These are phyloP conservation scores for Rissa tridactyla DNA, from an alignment of 2,113 vertebrate genomes.

Conservation along the genomic window DNA sequence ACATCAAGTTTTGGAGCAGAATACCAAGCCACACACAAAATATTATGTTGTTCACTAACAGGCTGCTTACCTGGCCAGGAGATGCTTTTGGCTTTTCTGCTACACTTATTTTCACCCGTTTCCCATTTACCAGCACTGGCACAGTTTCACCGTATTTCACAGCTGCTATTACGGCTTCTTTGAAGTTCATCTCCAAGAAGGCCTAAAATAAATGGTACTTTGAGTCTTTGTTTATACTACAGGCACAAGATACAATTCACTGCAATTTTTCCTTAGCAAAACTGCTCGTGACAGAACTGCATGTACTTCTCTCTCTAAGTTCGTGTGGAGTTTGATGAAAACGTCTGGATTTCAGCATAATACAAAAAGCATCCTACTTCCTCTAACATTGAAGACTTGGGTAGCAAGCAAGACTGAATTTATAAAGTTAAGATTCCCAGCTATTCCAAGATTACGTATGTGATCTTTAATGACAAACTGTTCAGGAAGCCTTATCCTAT, in stretches of 20 bases:
- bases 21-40: no score
- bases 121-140: slow-evolving; percentile 71
- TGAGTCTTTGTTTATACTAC: background rate
- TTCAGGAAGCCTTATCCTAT: background rate
- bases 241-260: background rate
- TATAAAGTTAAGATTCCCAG: background rate
- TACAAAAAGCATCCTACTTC: background rate
- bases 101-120: slow-evolving; percentile 63
- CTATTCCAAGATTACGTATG: background rate
- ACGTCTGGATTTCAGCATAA: background rate
- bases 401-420: background rate
- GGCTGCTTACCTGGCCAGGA: background rate
- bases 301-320: background rate
- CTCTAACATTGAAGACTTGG: background rate
- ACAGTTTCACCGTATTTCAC: slow-evolving; percentile 66
- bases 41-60: fast-evolving
- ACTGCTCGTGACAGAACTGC: fast-evolving
- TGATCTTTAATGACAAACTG: background rate
- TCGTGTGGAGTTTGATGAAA: background rate
- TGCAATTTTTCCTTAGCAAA: background rate
- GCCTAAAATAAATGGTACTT: slow-evolving; percentile 53
- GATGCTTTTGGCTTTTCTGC: slow-evolving; percentile 38
- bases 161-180: slow-evolving; percentile 68
- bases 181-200: slow-evolving; percentile 78
- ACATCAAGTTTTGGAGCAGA: background rate